Conservation (phyloP, 2,113 vertebrate species). For the Micronycteris hirsuta region DNA sequence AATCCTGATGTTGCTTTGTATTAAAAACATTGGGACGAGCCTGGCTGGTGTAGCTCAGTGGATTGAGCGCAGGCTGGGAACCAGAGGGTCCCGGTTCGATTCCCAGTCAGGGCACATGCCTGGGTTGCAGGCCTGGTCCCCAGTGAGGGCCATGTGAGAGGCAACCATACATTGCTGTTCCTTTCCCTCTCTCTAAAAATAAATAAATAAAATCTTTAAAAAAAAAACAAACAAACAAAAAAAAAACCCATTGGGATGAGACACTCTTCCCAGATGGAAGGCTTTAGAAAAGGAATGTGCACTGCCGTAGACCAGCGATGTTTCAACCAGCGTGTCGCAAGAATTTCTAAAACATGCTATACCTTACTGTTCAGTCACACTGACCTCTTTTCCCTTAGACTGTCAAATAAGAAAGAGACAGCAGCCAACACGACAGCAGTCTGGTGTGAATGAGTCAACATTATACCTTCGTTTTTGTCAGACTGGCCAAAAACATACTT, state of each 20-base stretch:
- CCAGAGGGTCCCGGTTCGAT: too few relatives aligned
- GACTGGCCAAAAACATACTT: not conserved
- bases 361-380: not conserved
- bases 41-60: too few relatives aligned
- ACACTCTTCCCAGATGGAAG: not conserved
- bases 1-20: not conserved
- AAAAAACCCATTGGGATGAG: not conserved
- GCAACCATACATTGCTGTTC: too few relatives aligned
- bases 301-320: not conserved
- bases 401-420: not conserved
- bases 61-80: too few relatives aligned
- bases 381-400: not conserved
- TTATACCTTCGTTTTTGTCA: not conserved
- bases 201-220: too few relatives aligned
- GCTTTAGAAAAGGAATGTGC: not conserved
- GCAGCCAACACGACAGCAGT: not conserved
- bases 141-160: too few relatives aligned
- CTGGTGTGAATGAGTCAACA: not conserved
- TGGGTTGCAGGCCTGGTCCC: too few relatives aligned
- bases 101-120: too few relatives aligned
- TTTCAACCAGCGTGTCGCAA: too few relatives aligned
- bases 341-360: not conserved
- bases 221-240: too few relatives aligned
- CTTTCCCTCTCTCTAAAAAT: too few relatives aligned
- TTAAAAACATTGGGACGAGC: not conserved